Percentiles rank a stretch among this genome's conserved stretches.
Evolutionary conservation across 2,888 invertebrate species (phyloP).

Genomic region (Plebejus argus): DNA sequence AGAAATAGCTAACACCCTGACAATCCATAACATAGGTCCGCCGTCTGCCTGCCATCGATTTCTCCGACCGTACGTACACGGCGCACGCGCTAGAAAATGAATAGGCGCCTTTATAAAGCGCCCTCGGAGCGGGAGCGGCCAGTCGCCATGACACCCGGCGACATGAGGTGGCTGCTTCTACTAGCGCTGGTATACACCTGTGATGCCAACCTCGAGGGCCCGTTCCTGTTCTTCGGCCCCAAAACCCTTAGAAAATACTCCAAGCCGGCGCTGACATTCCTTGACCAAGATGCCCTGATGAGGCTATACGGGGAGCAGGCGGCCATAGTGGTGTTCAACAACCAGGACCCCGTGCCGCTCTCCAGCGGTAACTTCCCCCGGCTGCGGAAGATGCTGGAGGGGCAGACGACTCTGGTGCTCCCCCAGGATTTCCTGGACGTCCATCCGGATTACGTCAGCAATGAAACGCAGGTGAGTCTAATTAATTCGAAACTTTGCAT

Average conservation of each 20-base stretch:
- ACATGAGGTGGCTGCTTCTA: slow-evolving; percentile 3
- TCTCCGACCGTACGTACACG: background rate
- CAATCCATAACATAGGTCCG: background rate
- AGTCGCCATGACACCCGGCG: slow-evolving; percentile 2
- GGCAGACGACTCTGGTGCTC: slow-evolving; percentile 73
- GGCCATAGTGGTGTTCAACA: slow-evolving; percentile 81
- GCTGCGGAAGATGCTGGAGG: slow-evolving; percentile 78
- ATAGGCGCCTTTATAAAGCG: background rate
- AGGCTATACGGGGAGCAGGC: slow-evolving; percentile 80
- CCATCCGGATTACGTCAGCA: slow-evolving; percentile 82
- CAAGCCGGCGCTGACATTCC: slow-evolving; percentile 73
- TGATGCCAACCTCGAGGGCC: slow-evolving; percentile 74
- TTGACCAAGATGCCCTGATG: slow-evolving; percentile 79
- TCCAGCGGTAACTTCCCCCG: slow-evolving; percentile 79
- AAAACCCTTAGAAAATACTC: slow-evolving; percentile 70
- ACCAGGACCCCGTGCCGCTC: slow-evolving; percentile 78
- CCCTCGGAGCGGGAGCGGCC: background rate
- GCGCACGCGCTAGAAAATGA: slow-evolving; percentile 8
- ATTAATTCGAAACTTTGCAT: too few species aligned
- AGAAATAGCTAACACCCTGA: too few species aligned
- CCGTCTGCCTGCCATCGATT: background rate
- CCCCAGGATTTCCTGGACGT: slow-evolving; percentile 80
- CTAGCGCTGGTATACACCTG: slow-evolving; percentile 18
- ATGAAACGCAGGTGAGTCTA: slow-evolving; percentile 78
- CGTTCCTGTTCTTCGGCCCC: slow-evolving; percentile 82